These are phyloP conservation scores for Lacanobia oleracea DNA, from an alignment of 2,888 invertebrate genomes.

Conservation along the genomic window DNA sequence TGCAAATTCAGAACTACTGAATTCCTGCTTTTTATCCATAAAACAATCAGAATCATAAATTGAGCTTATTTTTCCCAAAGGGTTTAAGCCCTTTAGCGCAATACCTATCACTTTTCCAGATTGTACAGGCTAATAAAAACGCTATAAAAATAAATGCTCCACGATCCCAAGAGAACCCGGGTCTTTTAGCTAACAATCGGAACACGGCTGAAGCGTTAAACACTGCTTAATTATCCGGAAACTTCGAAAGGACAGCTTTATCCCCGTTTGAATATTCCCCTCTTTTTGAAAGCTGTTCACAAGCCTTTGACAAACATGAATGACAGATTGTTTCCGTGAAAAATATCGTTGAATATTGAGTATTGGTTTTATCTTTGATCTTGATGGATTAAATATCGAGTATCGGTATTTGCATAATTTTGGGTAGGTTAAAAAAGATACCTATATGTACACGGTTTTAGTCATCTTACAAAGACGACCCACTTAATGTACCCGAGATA, in stretches of 20 bases:
- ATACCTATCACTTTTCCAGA: too few relatives aligned
- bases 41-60: too few relatives aligned
- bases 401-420: slow-evolving; percentile 14
- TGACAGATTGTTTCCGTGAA: slow-evolving; percentile 8
- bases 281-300: slow-evolving; percentile 45
- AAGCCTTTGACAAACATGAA: slow-evolving; percentile 53
- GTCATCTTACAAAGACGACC: too few relatives aligned
- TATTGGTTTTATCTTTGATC: slow-evolving; percentile 22
- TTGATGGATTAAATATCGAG: slow-evolving; percentile 27
- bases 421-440: neutral
- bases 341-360: slow-evolving; percentile 26
- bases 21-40: too few relatives aligned
- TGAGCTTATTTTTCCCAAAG: too few relatives aligned
- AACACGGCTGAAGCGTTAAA: slow-evolving; percentile 47
- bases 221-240: slow-evolving; percentile 64
- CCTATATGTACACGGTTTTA: too few relatives aligned
- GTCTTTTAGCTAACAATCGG: slow-evolving; percentile 23
- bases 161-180: slow-evolving; percentile 20
- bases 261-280: slow-evolving; percentile 53
- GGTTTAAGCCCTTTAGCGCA: too few relatives aligned
- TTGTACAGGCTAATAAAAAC: too few relatives aligned
- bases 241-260: slow-evolving; percentile 54
- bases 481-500: too few relatives aligned
- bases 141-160: neutral
- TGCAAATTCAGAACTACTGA: too few relatives aligned